Conservation (phyloP, 2,797 vertebrate species). For the Zenarchopterus dispar region DNA sequence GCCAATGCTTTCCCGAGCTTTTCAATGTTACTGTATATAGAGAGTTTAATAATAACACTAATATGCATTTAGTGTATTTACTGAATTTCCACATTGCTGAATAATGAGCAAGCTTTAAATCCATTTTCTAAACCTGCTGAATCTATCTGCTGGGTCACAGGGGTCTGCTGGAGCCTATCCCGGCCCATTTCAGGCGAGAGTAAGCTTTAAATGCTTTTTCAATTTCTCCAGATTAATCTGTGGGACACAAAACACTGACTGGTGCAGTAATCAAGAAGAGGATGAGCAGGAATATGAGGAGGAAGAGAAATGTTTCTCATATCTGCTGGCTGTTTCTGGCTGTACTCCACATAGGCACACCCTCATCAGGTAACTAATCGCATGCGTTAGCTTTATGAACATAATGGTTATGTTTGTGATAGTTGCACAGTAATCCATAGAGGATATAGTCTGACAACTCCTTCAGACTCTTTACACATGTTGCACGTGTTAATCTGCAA, state of each 20-base stretch:
- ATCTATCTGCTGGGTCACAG: too few relatives aligned
- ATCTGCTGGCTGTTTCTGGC: constrained; percentile 46
- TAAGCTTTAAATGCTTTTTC: not conserved
- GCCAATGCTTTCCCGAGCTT: not conserved
- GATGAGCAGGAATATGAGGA: constrained; percentile 21
- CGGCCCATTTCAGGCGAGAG: too few relatives aligned
- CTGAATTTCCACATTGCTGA: too few relatives aligned
- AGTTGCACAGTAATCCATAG: too few relatives aligned
- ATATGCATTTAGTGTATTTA: too few relatives aligned
- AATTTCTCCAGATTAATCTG: constrained; percentile 17
- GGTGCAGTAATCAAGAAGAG: constrained; percentile 9
- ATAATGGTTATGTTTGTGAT: not conserved
- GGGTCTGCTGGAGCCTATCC: too few relatives aligned
- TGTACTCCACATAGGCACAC: constrained; percentile 43
- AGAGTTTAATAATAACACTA: too few relatives aligned
- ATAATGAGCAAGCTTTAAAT: not conserved
- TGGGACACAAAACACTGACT: constrained; percentile 27
- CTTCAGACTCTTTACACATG: too few relatives aligned
- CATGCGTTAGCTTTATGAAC: not conserved
- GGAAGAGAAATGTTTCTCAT: not conserved
- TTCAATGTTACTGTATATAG: not conserved
- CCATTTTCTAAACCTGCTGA: too few relatives aligned
- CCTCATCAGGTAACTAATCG: constrained; percentile 56
- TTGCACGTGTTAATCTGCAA: not conserved
- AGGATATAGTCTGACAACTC: not conserved